Conservation (phyloP, 2,888 invertebrate genomes). For the Limenitis camilla region DNA sequence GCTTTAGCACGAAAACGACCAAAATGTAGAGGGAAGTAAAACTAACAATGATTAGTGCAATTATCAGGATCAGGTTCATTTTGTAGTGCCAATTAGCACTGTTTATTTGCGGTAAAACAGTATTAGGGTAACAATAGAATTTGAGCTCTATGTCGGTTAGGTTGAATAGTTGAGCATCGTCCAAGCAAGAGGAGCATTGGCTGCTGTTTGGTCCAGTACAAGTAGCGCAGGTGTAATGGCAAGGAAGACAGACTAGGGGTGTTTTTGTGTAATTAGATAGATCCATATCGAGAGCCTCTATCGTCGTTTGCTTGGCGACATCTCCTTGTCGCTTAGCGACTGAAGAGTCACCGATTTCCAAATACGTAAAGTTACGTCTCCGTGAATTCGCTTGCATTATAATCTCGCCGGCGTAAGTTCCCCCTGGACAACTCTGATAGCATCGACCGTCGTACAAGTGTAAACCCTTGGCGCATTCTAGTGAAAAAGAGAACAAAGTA, state of each 20-base stretch:
- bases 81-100: slow-evolving; percentile 63
- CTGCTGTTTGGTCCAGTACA: slow-evolving; percentile 81
- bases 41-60: slow-evolving; percentile 47
- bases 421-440: slow-evolving; percentile 73
- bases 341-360: slow-evolving; percentile 34
- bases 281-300: slow-evolving; percentile 58
- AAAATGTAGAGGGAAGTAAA: slow-evolving; percentile 43
- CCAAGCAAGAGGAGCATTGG: slow-evolving; percentile 80
- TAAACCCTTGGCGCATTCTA: slow-evolving; percentile 79
- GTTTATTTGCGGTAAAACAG: slow-evolving; percentile 56
- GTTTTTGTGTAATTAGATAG: slow-evolving; percentile 36
- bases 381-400: slow-evolving; percentile 53
- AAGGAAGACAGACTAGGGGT: slow-evolving; percentile 74
- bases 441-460: slow-evolving; percentile 77
- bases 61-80: slow-evolving; percentile 53
- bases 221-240: slow-evolving; percentile 83
- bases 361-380: slow-evolving; percentile 57
- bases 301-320: slow-evolving; percentile 32
- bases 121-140: slow-evolving; percentile 68
- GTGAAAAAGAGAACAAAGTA: slow-evolving; percentile 64
- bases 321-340: slow-evolving; percentile 48
- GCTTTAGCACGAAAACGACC: slow-evolving; percentile 41
- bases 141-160: slow-evolving; percentile 53
- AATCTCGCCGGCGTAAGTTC: slow-evolving; percentile 63
- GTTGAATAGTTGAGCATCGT: slow-evolving; percentile 75